phyloP scores from a whole-genome alignment of 1,140 invertebrate species.

The Ladona fulva region DNA sequence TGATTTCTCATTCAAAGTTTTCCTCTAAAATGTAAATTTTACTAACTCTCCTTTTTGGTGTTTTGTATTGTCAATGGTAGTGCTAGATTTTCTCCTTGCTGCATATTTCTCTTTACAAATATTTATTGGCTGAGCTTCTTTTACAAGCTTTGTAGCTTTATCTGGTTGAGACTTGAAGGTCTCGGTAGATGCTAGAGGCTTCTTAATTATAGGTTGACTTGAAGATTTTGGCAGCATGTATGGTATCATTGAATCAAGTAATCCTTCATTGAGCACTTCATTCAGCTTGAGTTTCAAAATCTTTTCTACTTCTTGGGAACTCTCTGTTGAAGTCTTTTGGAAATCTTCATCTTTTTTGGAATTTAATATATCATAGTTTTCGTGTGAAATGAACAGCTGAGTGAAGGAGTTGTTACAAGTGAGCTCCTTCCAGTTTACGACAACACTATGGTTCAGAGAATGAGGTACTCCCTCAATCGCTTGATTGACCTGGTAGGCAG shows the following conservation, averaged over 20 bases:
- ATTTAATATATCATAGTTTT: slow-evolving; percentile 45
- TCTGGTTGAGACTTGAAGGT: slow-evolving; percentile 33
- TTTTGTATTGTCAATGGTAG: neutral
- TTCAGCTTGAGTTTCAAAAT: slow-evolving; percentile 42
- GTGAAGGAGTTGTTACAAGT: slow-evolving; percentile 13
- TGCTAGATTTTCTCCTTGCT: slow-evolving; percentile 26
- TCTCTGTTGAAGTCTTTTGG: slow-evolving; percentile 25
- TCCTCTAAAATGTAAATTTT: slow-evolving; percentile 14
- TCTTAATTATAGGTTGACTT: neutral
- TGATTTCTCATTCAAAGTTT: too few species aligned
- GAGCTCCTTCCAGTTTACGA: slow-evolving; percentile 12
- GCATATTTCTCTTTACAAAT: slow-evolving; percentile 34
- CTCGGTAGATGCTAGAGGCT: neutral
- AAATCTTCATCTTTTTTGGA: slow-evolving; percentile 31
- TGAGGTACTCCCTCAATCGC: slow-evolving; percentile 11
- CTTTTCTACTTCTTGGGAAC: slow-evolving; percentile 26
- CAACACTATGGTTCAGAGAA: neutral
- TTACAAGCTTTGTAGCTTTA: slow-evolving; percentile 23
- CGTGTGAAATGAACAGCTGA: slow-evolving; percentile 46
- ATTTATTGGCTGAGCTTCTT: slow-evolving; percentile 21
- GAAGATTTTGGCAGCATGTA: slow-evolving; percentile 24
- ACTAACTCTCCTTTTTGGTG: neutral
- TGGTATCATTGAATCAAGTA: slow-evolving; percentile 29
- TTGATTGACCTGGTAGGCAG: slow-evolving; percentile 50
- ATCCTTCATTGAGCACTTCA: slow-evolving; percentile 34